Evolutionary conservation across 2,113 vertebrate genomes (phyloP), one percentile per base, ranked within the genome.

Genomic region (Mus spicilegus): DNA sequence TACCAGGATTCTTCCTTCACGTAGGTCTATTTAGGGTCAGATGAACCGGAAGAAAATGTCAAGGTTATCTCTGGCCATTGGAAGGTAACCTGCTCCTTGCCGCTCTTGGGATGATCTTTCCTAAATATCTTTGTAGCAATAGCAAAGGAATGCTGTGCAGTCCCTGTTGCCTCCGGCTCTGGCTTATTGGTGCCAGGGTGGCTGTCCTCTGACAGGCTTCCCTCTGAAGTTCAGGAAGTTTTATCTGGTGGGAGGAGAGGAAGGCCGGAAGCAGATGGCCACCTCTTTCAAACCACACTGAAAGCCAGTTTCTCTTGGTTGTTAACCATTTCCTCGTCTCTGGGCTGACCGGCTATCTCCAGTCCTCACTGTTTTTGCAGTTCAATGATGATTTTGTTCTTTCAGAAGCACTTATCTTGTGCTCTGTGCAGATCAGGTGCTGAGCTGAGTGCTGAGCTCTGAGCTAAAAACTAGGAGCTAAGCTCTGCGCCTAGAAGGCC

Each of bases 261-360:
- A 63, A 94, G 92, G 94, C 93, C 65, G 89, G 96, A 97, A 94
- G 78, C 97, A 97, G 96, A 96, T 95, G 97, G 89, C 63, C 22
- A 33, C 17, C 67, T 42, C 54, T n/a, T 42, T 85, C 16, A 20
- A 69, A 63, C 78, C 42, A 24, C 51, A 69, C 12, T 3, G 39
- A 67, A 85, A 46, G 49, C 42, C 19, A 28, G 39, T 42, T 67
- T 51, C 85, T 92, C 75, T 51, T 17, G 90, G 51, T 93, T 92
- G 49, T 61, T 75, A 94, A 84, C 94, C 69, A 9, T 96, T 97
- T 96, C 93, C 95, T 94, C 42, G 36, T 39, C 82, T 86, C 39
- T 5, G n/a, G 4, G 61, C 75, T n/a, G 69, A 58, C 85, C n/a
- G 49, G 1, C 24, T 24, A 13, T 22, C 36, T n/a, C 75, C 84